A percentile compares a stretch with the other conserved stretches of the same genome.
These are phyloP conservation scores for Apogon hyalosoma DNA, from an alignment of 2,797 vertebrate species.

Conservation along the genomic window DNA sequence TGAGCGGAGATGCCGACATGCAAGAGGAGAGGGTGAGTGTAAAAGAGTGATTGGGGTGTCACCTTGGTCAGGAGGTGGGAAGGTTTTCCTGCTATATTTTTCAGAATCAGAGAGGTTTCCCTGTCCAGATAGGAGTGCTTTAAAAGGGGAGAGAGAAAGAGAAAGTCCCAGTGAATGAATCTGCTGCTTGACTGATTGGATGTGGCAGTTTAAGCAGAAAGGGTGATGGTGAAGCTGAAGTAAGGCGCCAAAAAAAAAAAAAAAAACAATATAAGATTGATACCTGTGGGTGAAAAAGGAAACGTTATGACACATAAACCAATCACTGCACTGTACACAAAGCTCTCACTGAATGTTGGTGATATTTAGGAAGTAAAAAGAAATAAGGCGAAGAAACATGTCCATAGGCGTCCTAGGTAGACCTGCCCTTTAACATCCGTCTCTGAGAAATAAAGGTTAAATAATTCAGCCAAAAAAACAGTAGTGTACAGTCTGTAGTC, in stretches of 20 bases:
- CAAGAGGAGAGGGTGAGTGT: conserved; percentile 22
- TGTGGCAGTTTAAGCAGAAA: conserved; percentile 65
- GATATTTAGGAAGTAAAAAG: not conserved
- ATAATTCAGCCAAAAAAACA: conserved; percentile 8
- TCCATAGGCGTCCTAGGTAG: too few relatives aligned
- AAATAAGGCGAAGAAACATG: not conserved
- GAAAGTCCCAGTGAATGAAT: conserved; percentile 54
- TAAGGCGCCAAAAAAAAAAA: conserved; percentile 26
- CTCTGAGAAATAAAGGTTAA: conserved; percentile 21
- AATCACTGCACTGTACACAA: too few relatives aligned
- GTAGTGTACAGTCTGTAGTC: not conserved
- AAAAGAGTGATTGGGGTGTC: conserved; percentile 79
- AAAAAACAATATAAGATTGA: conserved; percentile 10
- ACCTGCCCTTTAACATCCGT: not conserved
- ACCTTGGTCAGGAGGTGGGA: conserved; percentile 99
- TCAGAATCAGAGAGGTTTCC: conserved; percentile 99
- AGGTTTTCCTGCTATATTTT: conserved; percentile 99
- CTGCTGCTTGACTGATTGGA: conserved; percentile 40
- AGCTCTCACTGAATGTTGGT: not conserved
- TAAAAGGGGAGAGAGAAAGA: conserved; percentile 76
- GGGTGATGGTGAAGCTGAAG: conserved; percentile 70
- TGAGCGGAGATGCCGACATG: conserved; percentile 7
- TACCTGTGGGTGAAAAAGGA: conserved; percentile 43
- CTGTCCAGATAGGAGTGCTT: conserved; percentile 99
- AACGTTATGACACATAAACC: not conserved